These are phyloP conservation scores for Mylabris sibirica DNA, from an alignment of 2,888 invertebrate genomes.

Conservation along the genomic window DNA sequence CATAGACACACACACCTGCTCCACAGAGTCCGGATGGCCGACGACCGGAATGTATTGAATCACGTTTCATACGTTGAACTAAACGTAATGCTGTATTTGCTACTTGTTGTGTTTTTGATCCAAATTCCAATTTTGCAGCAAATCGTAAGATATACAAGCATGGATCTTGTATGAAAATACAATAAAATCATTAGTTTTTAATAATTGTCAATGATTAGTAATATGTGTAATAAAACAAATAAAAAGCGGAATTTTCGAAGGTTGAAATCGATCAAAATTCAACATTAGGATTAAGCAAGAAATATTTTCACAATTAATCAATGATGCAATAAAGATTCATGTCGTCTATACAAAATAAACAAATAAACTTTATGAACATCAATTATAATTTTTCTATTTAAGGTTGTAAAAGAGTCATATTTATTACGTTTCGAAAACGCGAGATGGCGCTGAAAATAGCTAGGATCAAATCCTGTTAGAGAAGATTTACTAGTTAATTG, in stretches of 20 bases:
- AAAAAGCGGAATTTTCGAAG: background rate
- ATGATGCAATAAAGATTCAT: background rate
- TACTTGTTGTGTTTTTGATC: constrained; percentile 92
- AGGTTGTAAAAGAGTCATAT: no score
- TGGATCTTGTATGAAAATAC: constrained; percentile 72
- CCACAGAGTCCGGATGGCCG: constrained; percentile 98
- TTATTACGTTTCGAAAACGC: no score
- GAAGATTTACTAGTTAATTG: no score
- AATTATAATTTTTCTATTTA: no score
- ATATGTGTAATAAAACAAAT: background rate
- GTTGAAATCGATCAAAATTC: background rate
- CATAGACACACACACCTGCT: constrained; percentile 72
- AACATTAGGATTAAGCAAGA: background rate
- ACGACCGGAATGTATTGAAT: constrained; percentile 95
- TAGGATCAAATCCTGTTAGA: no score
- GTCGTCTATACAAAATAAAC: background rate
- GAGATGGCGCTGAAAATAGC: no score
- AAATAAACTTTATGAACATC: background rate
- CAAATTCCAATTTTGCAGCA: constrained; percentile 91
- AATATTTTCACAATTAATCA: background rate
- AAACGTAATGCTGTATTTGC: constrained; percentile 92
- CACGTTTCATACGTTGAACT: constrained; percentile 97
- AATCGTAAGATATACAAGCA: constrained; percentile 95
- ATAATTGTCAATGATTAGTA: background rate
- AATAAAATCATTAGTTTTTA: background rate